phyloP scores from a whole-genome alignment of 2,888 invertebrate genomes.

The Pimpla rufipes region DNA sequence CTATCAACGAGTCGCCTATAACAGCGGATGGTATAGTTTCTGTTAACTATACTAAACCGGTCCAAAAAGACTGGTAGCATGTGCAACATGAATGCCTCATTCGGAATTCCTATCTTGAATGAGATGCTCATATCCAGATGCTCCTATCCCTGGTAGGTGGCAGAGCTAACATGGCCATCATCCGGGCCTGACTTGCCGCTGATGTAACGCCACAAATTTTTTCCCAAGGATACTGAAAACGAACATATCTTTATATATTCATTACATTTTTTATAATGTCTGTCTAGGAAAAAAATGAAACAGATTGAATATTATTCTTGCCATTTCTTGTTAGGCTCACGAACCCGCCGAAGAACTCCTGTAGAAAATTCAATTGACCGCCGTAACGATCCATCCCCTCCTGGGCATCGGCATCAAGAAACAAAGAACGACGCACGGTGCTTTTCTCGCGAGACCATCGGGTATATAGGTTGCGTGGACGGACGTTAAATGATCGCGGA shows the following conservation, averaged over 20 bases:
- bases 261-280: no score
- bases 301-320: constrained; percentile 20
- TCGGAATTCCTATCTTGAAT: no score
- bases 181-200: no score
- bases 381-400: constrained; percentile 14
- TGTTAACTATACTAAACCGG: background rate
- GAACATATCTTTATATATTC: no score
- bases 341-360: background rate
- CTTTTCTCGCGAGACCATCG: constrained; percentile 10
- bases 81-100: background rate
- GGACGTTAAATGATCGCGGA: constrained; percentile 65
- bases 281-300: background rate
- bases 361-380: constrained; percentile 45
- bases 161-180: no score
- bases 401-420: constrained; percentile 15
- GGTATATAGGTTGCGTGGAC: constrained; percentile 41
- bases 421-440: constrained; percentile 19
- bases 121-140: no score
- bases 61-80: background rate
- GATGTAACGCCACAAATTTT: no score
- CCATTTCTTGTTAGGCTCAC: background rate
- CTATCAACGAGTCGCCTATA: constrained; percentile 26
- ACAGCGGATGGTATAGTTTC: background rate
- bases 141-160: no score
- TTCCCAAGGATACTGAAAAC: no score